phyloP scores from a whole-genome alignment of 2,113 vertebrate species.

The Gila orcuttii region DNA sequence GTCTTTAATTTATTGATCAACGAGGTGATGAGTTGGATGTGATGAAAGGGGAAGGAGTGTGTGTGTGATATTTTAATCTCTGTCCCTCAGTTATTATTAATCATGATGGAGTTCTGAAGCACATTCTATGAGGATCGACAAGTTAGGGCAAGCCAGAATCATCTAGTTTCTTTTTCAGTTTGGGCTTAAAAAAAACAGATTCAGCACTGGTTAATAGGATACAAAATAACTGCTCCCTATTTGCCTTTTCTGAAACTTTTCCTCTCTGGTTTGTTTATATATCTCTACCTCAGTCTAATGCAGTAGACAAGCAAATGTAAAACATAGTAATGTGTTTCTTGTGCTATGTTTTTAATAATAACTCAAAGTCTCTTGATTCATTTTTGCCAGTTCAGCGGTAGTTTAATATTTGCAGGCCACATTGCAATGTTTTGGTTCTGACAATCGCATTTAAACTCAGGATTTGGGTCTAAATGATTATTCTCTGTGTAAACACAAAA shows the following conservation, averaged over 20 bases:
- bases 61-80: conserved; percentile 60
- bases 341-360: neutral
- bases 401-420: neutral
- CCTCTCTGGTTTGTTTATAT: conserved; percentile 15
- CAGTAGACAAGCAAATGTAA: neutral
- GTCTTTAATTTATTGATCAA: conserved; percentile 65
- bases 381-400: neutral
- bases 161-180: conserved; percentile 29
- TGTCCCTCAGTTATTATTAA: conserved; percentile 55
- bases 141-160: conserved; percentile 35
- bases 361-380: neutral
- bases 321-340: neutral
- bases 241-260: neutral
- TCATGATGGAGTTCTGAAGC: conserved; percentile 53
- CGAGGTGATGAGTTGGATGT: conserved; percentile 40
- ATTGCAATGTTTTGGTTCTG: neutral
- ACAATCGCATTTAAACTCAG: neutral
- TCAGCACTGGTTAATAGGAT: neutral
- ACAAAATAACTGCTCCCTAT: neutral
- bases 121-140: conserved; percentile 51
- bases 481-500: neutral
- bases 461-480: neutral
- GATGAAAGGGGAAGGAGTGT: conserved; percentile 51
- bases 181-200: neutral
- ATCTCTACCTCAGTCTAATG: neutral